These are phyloP conservation scores for Coregonus sp. DNA, from an alignment of 2,797 vertebrate genomes.

Conservation along the genomic window DNA sequence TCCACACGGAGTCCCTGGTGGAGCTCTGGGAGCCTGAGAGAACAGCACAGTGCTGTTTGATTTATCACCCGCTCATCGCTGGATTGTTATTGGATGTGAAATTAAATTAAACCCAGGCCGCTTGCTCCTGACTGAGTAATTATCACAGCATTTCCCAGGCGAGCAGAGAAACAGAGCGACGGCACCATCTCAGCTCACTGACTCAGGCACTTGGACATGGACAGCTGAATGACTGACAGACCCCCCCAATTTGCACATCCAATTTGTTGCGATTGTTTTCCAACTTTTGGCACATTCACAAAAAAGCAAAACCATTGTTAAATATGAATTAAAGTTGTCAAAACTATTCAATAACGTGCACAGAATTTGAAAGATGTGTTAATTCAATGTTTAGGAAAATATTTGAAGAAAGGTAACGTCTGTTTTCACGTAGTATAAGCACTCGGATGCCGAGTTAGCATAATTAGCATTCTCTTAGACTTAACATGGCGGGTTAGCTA, in stretches of 20 bases:
- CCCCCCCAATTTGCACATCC: background rate
- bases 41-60: conserved; percentile 30
- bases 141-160: conserved; percentile 57
- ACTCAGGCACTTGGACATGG: background rate
- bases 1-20: conserved; percentile 17
- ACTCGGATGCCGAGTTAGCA: too few species aligned
- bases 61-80: conserved; percentile 36
- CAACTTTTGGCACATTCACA: too few species aligned
- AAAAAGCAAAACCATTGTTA: too few species aligned
- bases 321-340: too few species aligned
- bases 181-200: conserved; percentile 8
- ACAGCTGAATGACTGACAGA: conserved; percentile 35
- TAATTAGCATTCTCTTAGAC: background rate
- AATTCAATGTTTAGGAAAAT: too few species aligned
- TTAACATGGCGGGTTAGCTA: too few species aligned
- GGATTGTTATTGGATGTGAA: conserved; percentile 53
- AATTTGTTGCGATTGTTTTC: too few species aligned
- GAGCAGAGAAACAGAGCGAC: background rate
- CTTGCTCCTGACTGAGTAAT: conserved; percentile 62
- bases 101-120: conserved; percentile 57
- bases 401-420: background rate
- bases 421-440: conserved; percentile 11
- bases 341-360: too few species aligned
- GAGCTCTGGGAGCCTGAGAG: conserved; percentile 25
- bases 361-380: too few species aligned